A percentile compares a stretch with the other conserved stretches of the same genome.
These are phyloP conservation scores for Cacatua alba DNA, from an alignment of 2,113 vertebrate species.

Conservation along the genomic window DNA sequence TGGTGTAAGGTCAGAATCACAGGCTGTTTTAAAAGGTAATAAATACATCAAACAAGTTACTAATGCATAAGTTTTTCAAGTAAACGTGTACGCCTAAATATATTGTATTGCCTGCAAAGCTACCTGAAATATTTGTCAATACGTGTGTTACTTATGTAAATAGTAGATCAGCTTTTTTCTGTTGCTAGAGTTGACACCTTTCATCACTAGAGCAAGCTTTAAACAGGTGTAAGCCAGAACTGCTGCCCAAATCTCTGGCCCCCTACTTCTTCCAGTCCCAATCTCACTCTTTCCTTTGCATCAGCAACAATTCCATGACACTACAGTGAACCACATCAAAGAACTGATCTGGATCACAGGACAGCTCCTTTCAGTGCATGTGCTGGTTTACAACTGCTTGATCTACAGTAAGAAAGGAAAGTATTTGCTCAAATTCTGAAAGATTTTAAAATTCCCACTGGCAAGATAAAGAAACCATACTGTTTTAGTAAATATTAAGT, in stretches of 20 bases:
- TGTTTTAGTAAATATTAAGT: background rate
- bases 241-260: background rate
- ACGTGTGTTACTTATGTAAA: background rate
- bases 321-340: background rate
- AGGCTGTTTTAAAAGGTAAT: background rate
- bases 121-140: background rate
- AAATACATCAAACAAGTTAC: background rate
- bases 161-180: background rate
- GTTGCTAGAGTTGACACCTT: background rate
- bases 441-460: background rate
- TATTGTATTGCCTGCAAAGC: background rate
- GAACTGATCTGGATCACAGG: background rate
- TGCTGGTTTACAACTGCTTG: background rate
- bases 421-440: background rate
- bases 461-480: background rate
- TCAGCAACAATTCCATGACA: background rate
- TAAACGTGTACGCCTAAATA: background rate
- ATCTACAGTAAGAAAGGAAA: background rate
- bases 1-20: background rate
- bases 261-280: background rate
- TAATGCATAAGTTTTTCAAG: background rate
- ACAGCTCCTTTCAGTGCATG: background rate
- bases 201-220: background rate
- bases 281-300: background rate
- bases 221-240: background rate